Evolutionary conservation across 1,140 invertebrate species (phyloP), one percentile per base, ranked within the genome.

Genomic region (Drosophila lacteicornis): DNA sequence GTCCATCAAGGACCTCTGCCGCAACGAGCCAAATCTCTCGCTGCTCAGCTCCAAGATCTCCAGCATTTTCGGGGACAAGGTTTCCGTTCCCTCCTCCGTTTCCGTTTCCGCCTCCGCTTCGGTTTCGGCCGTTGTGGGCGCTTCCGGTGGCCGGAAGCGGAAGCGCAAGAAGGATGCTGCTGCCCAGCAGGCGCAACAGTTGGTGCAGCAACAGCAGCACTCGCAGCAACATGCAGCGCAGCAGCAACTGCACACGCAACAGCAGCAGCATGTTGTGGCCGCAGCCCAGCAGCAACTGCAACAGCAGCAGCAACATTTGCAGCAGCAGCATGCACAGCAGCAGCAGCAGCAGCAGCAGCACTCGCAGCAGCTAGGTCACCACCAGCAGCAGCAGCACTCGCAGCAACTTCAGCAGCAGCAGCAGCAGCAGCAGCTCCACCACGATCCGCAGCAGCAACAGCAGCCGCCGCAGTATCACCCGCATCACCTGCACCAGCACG

Each of bases 31-130:
- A 0, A 93, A 93, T 51, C 74, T 93, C 0, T 92, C 91, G 56
- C 61, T 93, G 59, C 81, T 93, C n/a, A 92, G 91, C 60, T 92
- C 92, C 22, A 92, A 92, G 71, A 92, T 93, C 15, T 92, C 90
- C 49, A 92, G 87, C 67, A 92, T 93, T 0, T 92, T 92, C 30
- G 90, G 82, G 0, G 91, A 92, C 45, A 92, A 92, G 60, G 91
- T 90, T 17, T 47, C 57, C 22, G 58, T 45, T 15, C 46, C 61
- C 0, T 3, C 43, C 5, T 27, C 46, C 2, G 25, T 36, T 1
- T 40, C 46, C 9, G 22, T 22, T 2, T 43, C 63, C 22, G 65
- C 30, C 7, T 13, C 47, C 1, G 60, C 13, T 45, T 55, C 33
- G 46, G 77, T 27, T 12, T 27, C 53, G 2, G 25, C 33, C 12